These are phyloP conservation scores for Leptopilina boulardi DNA, from an alignment of 1,140 invertebrate species.

Conservation along the genomic window DNA sequence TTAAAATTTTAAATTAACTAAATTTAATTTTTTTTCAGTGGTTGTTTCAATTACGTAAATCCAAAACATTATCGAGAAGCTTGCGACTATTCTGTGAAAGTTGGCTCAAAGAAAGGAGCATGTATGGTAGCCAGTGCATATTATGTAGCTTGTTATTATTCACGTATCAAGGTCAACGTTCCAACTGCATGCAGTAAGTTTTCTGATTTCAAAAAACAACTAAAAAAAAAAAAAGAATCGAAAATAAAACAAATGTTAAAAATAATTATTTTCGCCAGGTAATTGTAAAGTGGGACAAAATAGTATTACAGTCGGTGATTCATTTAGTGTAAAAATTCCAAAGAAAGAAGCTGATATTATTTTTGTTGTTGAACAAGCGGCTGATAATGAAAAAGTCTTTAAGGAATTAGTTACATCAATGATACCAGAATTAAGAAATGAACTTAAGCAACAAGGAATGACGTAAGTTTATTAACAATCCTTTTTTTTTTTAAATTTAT, in stretches of 20 bases:
- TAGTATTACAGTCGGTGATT: slow-evolving; percentile 76
- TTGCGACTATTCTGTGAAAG: slow-evolving; percentile 79
- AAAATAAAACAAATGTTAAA: slow-evolving; percentile 14
- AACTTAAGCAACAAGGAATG: slow-evolving; percentile 78
- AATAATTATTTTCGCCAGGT: slow-evolving; percentile 60
- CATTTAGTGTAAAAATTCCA: slow-evolving; percentile 81
- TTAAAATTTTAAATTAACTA: no score
- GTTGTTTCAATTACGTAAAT: slow-evolving; percentile 72
- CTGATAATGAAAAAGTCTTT: slow-evolving; percentile 73
- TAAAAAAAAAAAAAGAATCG: not conserved
- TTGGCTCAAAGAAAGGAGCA: slow-evolving; percentile 74
- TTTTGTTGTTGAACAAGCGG: slow-evolving; percentile 81
- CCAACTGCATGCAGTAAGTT: slow-evolving; percentile 78
- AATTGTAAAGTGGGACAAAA: slow-evolving; percentile 79
- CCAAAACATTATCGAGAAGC: slow-evolving; percentile 77
- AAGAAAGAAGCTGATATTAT: slow-evolving; percentile 85
- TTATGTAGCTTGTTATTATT: slow-evolving; percentile 75
- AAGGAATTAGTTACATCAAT: slow-evolving; percentile 73
- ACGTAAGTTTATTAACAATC: slow-evolving; percentile 71
- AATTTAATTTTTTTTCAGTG: slow-evolving; percentile 54
- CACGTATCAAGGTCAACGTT: slow-evolving; percentile 75
- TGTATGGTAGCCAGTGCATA: slow-evolving; percentile 80
- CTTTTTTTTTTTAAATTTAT: slow-evolving; percentile 34
- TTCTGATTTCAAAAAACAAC: not conserved
- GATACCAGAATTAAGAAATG: slow-evolving; percentile 70